Evolutionary conservation across 2,113 vertebrate species (phyloP), one percentile per base, ranked within the genome.

Genomic region (Gobio gobio): DNA sequence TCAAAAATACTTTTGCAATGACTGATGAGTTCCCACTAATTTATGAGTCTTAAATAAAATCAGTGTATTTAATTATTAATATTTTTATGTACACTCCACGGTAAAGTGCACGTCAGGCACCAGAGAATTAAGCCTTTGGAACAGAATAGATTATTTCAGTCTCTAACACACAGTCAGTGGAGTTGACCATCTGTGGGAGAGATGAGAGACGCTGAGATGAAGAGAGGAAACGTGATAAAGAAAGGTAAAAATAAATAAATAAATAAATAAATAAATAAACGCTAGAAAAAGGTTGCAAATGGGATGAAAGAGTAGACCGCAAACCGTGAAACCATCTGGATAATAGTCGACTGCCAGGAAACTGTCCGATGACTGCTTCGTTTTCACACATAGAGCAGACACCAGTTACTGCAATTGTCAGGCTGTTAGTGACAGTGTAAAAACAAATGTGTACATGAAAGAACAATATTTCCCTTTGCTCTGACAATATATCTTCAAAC

Each of bases 311-410:
- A 86, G 78, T 76, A 78, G 73, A 80, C 64, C 56, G 77, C 85
- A 86, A 85, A 86, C 85, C 66, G 85, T 26, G 85, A 86, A 86
- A 85, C 87, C 83, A 86, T 88, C 87, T 88, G 87, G 87, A 76
- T 79, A 64, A 43, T 22, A 51, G 74, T 72, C 22, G 61, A 85
- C 82, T 85, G 85, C 87, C 85, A 88, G 72, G 13, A 85, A 72
- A 78, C 18, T 1, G 83, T 66, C 56, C 26, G 49, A n/a, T 73
- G 33, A 2, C 45, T 40, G 43, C 76, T 47, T 72, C 40, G 73
- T 43, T 77, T 84, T 77, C 13, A 64, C 45, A 78, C 16, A 68
- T 45, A 68, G 10, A 82, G 24, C 43, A 66, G 61, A 82, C 61
- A 43, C 8, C 7, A 66, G 40, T 81, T 51, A 81, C 61, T 22